Evolutionary conservation across 1,140 invertebrate genomes (phyloP).

Genomic region (Globodera ellingtonae): DNA sequence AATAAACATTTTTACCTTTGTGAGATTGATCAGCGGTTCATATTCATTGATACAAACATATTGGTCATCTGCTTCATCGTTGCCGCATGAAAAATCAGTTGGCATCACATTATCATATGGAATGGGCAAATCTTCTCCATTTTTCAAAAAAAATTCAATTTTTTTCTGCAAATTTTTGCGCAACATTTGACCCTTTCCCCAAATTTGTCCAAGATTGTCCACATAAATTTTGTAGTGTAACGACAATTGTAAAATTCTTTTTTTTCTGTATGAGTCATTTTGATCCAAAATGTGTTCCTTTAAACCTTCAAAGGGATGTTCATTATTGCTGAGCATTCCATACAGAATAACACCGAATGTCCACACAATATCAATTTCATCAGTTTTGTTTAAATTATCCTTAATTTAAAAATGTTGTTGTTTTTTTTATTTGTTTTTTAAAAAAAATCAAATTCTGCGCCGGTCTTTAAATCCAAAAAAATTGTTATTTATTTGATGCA

Average conservation of each 20-base stretch:
- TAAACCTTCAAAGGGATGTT: background rate
- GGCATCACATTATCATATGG: background rate
- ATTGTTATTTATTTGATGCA: background rate
- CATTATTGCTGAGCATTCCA: background rate
- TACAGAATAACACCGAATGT: background rate
- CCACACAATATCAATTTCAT: background rate
- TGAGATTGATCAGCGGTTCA: background rate
- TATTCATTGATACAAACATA: background rate
- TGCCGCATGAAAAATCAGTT: too few relatives aligned
- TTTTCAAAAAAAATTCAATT: background rate
- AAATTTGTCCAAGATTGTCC: background rate
- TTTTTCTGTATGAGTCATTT: background rate
- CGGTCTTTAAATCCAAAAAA: too few relatives aligned
- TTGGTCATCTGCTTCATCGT: background rate
- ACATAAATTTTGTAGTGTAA: background rate
- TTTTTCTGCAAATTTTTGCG: background rate
- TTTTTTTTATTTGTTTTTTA: background rate
- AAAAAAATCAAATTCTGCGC: too few relatives aligned
- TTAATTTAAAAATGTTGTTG: background rate
- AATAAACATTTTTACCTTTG: background rate
- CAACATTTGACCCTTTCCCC: background rate
- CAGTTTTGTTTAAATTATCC: background rate
- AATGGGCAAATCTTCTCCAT: background rate
- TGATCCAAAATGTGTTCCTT: background rate
- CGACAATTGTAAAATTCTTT: background rate